A percentile compares a stretch with the other conserved stretches of the same genome.
Conservation (phyloP, 1,140 invertebrate genomes). For the Rhizoglyphus robini region DNA sequence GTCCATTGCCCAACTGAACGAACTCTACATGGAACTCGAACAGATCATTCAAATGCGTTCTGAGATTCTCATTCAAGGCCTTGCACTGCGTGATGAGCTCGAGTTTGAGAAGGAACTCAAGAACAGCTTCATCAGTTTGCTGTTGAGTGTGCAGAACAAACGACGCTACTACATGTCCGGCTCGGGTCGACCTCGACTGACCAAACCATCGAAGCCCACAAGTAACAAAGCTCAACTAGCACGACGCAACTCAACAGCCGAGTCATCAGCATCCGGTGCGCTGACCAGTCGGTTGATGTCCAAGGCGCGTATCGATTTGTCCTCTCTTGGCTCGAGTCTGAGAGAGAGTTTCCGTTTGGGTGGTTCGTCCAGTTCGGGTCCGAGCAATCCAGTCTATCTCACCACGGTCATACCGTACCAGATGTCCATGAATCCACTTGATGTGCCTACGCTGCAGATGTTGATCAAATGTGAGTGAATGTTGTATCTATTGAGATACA, state of each 20-base stretch:
- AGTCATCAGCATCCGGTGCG: not conserved
- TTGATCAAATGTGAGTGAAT: slow-evolving; percentile 87
- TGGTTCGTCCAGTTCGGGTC: not conserved
- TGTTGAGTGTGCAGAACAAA: slow-evolving; percentile 91
- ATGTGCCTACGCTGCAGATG: slow-evolving; percentile 81
- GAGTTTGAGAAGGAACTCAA: slow-evolving; percentile 98
- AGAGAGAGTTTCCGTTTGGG: not conserved
- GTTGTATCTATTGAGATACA: no score
- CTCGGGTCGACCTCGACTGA: not conserved
- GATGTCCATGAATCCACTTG: slow-evolving; percentile 69
- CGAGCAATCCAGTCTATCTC: slow-evolving; percentile 52
- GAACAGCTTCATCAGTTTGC: slow-evolving; percentile 93
- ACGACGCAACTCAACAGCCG: not conserved
- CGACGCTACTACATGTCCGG: slow-evolving; percentile 75
- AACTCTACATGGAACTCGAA: slow-evolving; percentile 84
- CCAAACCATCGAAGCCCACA: not conserved
- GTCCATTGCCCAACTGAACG: slow-evolving; percentile 69
- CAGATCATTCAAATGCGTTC: slow-evolving; percentile 81
- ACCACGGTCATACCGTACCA: slow-evolving; percentile 94
- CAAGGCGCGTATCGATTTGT: not conserved
- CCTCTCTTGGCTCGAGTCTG: not conserved
- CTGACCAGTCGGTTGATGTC: not conserved
- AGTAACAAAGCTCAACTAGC: not conserved
- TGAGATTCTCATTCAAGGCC: slow-evolving; percentile 76
- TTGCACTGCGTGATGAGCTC: slow-evolving; percentile 79